Conservation (phyloP, 2,797 vertebrate species). For the Toxotes lorentzi region DNA sequence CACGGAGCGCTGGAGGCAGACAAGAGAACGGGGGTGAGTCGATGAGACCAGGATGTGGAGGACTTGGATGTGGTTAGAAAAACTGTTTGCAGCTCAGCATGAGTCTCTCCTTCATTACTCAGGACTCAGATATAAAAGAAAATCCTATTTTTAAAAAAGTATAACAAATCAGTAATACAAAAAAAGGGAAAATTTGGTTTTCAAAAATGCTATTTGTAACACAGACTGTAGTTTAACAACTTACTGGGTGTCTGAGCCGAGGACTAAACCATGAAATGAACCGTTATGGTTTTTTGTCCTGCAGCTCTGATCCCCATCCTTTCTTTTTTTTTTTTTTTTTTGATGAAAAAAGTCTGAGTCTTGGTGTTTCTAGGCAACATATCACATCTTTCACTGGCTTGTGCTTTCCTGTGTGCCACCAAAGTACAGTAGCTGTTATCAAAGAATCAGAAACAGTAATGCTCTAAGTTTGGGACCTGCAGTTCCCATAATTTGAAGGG, state of each 20-base stretch:
- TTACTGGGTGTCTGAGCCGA: not conserved
- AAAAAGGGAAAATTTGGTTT: not conserved
- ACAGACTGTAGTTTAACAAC: not conserved
- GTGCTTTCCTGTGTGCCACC: not conserved
- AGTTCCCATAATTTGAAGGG: not conserved
- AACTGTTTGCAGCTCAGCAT: not conserved
- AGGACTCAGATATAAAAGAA: not conserved
- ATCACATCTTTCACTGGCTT: not conserved
- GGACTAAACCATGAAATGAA: not conserved
- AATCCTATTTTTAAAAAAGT: not conserved
- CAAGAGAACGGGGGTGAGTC: slow-evolving; percentile 95
- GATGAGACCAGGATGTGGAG: not conserved
- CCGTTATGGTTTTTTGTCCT: not conserved
- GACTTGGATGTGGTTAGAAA: not conserved
- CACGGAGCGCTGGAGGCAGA: slow-evolving; percentile 96
- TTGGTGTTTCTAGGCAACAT: slow-evolving; percentile 24
- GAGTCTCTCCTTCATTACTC: not conserved
- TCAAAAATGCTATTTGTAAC: not conserved
- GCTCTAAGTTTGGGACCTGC: too few relatives aligned
- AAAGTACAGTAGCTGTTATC: not conserved
- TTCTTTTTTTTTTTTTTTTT: not conserved
- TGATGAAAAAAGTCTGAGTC: not conserved
- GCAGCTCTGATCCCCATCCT: not conserved
- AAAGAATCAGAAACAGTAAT: not conserved
- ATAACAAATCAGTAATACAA: not conserved